Evolutionary conservation across 1,140 invertebrate genomes (phyloP).

Genomic region (Thaumatotibia leucotreta): DNA sequence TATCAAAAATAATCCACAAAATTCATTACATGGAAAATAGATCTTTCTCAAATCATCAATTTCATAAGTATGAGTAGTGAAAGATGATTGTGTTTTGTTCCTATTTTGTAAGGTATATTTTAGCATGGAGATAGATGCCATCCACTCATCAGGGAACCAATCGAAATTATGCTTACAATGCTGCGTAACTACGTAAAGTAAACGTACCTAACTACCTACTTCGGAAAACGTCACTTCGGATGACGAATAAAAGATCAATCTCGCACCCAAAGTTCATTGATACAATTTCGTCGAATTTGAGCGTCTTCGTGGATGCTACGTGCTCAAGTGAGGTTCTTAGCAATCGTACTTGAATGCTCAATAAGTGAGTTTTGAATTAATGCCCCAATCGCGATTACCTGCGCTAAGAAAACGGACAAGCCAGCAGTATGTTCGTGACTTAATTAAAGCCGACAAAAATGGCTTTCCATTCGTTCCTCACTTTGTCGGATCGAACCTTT

Average conservation of each 20-base stretch:
- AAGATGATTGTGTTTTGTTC: too few relatives aligned
- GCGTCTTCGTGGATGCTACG: slow-evolving; percentile 31
- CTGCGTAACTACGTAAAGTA: too few relatives aligned
- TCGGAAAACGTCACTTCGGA: background rate
- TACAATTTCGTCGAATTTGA: slow-evolving; percentile 12
- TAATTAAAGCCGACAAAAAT: slow-evolving; percentile 49
- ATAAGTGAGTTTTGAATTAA: slow-evolving; percentile 49
- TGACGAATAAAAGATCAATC: background rate
- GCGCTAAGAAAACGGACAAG: slow-evolving; percentile 38
- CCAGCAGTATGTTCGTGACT: slow-evolving; percentile 50
- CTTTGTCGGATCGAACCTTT: background rate
- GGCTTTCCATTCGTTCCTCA: slow-evolving; percentile 24
- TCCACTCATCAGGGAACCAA: too few relatives aligned
- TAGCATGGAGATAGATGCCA: too few relatives aligned
- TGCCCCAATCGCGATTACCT: slow-evolving; percentile 58
- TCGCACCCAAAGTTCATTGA: background rate
- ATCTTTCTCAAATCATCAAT: too few relatives aligned
- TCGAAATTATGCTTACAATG: too few relatives aligned
- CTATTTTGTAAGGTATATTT: too few relatives aligned
- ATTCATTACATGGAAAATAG: too few relatives aligned
- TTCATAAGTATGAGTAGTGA: too few relatives aligned
- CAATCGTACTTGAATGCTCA: slow-evolving; percentile 33
- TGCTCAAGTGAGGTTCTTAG: slow-evolving; percentile 50
- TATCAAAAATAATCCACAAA: too few relatives aligned
- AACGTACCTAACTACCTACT: background rate